Evolutionary conservation across 92 coral and sea anemone species (phyloP).

Genomic region (Pocillopora grandis): DNA sequence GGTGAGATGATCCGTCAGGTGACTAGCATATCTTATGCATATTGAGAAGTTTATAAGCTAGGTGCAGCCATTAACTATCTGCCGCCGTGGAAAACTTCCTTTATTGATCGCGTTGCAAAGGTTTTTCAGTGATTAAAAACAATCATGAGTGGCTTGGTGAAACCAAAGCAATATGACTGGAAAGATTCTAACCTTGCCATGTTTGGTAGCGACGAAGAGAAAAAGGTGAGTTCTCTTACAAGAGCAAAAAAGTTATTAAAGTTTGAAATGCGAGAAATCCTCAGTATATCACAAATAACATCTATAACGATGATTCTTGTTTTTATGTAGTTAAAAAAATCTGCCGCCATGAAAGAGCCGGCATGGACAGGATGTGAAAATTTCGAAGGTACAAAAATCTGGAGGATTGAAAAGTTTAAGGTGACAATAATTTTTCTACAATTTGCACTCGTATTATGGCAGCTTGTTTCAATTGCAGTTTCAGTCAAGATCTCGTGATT

Average conservation of each 20-base stretch:
- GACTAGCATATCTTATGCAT: neutral
- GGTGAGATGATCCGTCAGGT: neutral
- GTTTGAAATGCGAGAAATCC: neutral
- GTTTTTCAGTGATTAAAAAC: neutral
- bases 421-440: conserved; percentile 15
- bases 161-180: conserved; percentile 19
- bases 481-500: too few species aligned
- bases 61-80: neutral
- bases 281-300: neutral
- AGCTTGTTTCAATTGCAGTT: too few species aligned
- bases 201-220: conserved; percentile 20
- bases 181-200: conserved; percentile 19
- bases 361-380: conserved; percentile 80
- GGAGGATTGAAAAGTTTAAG: conserved; percentile 93
- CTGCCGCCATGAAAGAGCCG: conserved; percentile 69
- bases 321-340: conserved; percentile 53
- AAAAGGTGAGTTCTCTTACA: neutral
- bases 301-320: neutral
- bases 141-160: conserved; percentile 21
- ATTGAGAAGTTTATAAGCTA: neutral
- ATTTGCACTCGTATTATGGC: too few species aligned
- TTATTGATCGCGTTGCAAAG: neutral
- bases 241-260: neutral
- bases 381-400: conserved; percentile 60
- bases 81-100: neutral